These are phyloP conservation scores for Xiphorhynchus erythropygius DNA, from an alignment of 2,797 vertebrate genomes.

Conservation along the genomic window DNA sequence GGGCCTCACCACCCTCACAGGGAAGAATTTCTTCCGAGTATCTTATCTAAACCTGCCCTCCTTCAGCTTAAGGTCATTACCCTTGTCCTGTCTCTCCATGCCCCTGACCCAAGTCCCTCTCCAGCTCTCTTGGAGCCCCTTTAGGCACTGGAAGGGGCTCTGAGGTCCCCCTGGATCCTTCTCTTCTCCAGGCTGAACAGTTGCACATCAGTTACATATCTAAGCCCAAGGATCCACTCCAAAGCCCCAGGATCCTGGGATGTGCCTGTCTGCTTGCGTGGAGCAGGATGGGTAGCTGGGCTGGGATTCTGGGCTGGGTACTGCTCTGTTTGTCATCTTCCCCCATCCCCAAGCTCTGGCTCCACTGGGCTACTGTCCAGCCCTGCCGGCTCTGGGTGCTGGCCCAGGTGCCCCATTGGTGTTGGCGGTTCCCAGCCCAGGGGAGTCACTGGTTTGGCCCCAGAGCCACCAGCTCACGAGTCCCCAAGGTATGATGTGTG, in stretches of 20 bases:
- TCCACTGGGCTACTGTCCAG: neutral
- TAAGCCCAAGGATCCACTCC: rapidly evolving
- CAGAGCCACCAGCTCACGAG: neutral
- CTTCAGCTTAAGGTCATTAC: neutral
- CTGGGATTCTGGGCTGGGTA: neutral
- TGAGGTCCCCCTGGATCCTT: neutral
- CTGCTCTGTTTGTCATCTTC: neutral
- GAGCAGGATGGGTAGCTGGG: neutral
- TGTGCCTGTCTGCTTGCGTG: rapidly evolving
- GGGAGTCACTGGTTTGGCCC: rapidly evolving
- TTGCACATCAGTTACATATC: neutral
- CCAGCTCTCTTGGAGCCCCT: neutral
- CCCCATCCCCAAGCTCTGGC: neutral
- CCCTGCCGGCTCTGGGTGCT: neutral
- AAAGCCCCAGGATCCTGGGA: rapidly evolving
- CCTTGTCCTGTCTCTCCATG: neutral
- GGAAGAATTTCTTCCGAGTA: neutral
- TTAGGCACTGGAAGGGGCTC: neutral
- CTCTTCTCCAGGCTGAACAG: neutral
- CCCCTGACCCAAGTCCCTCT: neutral
- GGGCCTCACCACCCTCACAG: rapidly evolving
- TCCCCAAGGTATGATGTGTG: rapidly evolving
- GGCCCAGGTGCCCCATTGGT: neutral
- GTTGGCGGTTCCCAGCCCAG: neutral
- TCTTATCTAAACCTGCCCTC: neutral